phyloP scores from a whole-genome alignment of 2,888 invertebrate genomes.

The Aethes cnicana region DNA sequence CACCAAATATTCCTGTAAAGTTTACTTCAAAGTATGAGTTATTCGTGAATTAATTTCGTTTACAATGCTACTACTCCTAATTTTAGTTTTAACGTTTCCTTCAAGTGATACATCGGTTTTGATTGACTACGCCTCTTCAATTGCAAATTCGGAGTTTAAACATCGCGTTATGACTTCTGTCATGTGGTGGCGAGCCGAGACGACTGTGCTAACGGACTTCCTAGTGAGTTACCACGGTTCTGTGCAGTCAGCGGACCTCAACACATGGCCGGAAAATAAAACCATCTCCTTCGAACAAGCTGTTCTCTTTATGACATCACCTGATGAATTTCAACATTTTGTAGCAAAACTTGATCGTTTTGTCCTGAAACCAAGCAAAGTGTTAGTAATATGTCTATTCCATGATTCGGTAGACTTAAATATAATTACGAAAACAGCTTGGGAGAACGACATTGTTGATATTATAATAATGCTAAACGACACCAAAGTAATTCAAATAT shows the following conservation, averaged over 20 bases:
- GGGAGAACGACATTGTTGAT: conserved; percentile 52
- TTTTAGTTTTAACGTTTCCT: not conserved
- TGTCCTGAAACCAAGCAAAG: conserved; percentile 42
- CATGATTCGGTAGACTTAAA: conserved; percentile 32
- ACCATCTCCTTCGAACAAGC: conserved; percentile 45
- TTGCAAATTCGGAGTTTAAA: conserved; percentile 47
- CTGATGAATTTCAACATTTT: conserved; percentile 46
- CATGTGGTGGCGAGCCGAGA: conserved; percentile 42
- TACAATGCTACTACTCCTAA: not conserved
- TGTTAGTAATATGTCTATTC: conserved; percentile 42
- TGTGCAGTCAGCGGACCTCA: conserved; percentile 39
- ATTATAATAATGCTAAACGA: conserved; percentile 46
- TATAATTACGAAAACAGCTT: conserved; percentile 45
- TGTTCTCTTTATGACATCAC: conserved; percentile 45
- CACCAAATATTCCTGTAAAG: no score
- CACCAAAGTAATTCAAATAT: conserved; percentile 37
- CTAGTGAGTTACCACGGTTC: conserved; percentile 42
- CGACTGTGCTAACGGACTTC: conserved; percentile 40
- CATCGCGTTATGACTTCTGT: conserved; percentile 43
- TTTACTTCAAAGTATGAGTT: no score
- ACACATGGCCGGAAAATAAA: conserved; percentile 24
- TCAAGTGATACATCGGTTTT: conserved; percentile 26
- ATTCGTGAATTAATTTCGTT: no score
- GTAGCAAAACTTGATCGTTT: conserved; percentile 40
- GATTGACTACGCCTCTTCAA: conserved; percentile 40